Evolutionary conservation across 2,888 invertebrate genomes (phyloP), one percentile per base, ranked within the genome.

Genomic region (Stegana nigrithorax): DNA sequence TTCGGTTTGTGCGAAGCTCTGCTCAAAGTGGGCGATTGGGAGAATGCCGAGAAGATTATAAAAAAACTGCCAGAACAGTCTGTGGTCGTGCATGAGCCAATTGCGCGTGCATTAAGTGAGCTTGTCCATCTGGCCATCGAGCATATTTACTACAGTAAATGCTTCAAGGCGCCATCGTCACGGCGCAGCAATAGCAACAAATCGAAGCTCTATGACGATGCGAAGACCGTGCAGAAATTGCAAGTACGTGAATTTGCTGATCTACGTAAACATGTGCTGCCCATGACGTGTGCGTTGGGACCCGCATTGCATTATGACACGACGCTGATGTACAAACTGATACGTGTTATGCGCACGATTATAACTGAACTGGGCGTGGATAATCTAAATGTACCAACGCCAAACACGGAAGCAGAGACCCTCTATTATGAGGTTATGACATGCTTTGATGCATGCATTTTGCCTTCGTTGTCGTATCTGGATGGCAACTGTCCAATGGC

Each of bases 401-500:
- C 75, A 0, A 83, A 81, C 60, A 75, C 81, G 0, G 82, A 82
- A 17, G 67, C 79, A 0, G 90, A 91, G 73, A 88, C 88, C 8
- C 86, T 95, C 44, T 93, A 95, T 82, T 91, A 92, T 78, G 95
- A 96, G 68, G 91, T 96, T 44, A 86, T 97, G 60, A 93, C 93
- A 4, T 88, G 97, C 51, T 86, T 97, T 62, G 98, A 98, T 82
- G 91, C 94, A 47, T 92, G 94, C 1, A 89, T 99, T 66, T 86
- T 99, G 66, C 98, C 99, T 0, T 91, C 96, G 0, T 87, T 99
- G 21, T 94, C 96, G 0, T 91, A 96, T 73, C 90, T 97, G 88
- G 95, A 96, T 70, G 93, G 94, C 74, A 98, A 98, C 86, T 97
- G 97, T 83, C 95, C 96, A 73, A 91, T 98, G 85, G 94, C 97